Conservation (phyloP, 2,888 invertebrate species). For the Gortyna flavago region DNA sequence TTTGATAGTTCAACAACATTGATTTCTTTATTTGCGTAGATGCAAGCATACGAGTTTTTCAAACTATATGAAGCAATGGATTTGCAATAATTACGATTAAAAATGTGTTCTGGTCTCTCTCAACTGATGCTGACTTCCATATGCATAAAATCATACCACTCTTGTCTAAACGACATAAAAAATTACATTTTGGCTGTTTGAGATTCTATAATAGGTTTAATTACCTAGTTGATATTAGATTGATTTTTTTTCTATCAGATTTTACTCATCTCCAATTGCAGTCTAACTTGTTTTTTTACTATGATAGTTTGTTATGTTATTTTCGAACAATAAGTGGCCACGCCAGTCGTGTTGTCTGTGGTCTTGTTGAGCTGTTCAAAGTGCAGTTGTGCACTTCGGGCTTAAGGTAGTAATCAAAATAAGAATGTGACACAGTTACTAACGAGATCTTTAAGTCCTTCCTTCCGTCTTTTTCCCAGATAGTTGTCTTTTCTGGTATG, state of each 20-base stretch:
- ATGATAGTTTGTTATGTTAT: conserved; percentile 29
- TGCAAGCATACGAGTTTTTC: neutral
- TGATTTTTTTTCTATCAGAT: too few species aligned
- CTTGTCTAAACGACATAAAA: neutral
- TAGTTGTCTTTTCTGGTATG: neutral
- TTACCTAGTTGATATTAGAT: neutral
- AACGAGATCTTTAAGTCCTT: neutral
- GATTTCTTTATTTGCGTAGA: neutral
- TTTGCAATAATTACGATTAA: neutral
- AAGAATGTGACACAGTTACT: conserved; percentile 40
- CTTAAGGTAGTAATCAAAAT: conserved; percentile 12
- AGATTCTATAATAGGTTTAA: neutral
- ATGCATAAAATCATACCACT: neutral
- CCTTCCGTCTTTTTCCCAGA: neutral
- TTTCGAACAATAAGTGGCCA: conserved; percentile 28
- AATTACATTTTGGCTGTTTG: neutral
- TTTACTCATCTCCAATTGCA: neutral
- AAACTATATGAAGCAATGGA: neutral
- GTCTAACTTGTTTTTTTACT: neutral
- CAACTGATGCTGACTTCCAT: neutral
- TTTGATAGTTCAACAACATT: neutral
- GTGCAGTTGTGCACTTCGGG: conserved; percentile 43
- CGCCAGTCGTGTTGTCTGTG: conserved; percentile 48
- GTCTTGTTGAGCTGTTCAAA: conserved; percentile 53
- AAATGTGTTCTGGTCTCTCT: neutral